Conservation (phyloP, 2,888 invertebrate species). For the Disparrhopalites patrizii region DNA sequence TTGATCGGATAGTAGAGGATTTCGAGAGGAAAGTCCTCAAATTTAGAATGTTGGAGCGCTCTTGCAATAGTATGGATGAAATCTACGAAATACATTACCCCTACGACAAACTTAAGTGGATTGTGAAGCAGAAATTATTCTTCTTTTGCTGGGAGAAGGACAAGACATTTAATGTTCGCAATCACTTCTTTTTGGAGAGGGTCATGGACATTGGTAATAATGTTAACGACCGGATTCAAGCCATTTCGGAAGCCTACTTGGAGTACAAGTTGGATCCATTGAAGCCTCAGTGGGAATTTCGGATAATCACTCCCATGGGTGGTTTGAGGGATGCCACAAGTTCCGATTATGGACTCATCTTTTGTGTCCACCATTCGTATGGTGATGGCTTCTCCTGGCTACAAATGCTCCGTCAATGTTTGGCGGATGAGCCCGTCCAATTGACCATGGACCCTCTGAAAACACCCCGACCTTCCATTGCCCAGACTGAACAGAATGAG, state of each 20-base stretch:
- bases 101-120: conserved; percentile 40
- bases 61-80: conserved; percentile 31
- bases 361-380: conserved; percentile 42
- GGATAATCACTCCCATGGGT: conserved; percentile 27
- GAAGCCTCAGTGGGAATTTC: conserved; percentile 41
- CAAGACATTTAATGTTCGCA: conserved; percentile 33
- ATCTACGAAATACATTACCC: conserved; percentile 34
- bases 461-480: conserved; percentile 18
- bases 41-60: conserved; percentile 9
- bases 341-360: conserved; percentile 15
- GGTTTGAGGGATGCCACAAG: background rate
- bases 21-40: conserved; percentile 42
- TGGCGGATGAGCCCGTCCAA: conserved; percentile 37
- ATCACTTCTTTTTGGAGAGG: conserved; percentile 39
- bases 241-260: conserved; percentile 37
- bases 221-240: conserved; percentile 34
- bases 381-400: conserved; percentile 42
- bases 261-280: conserved; percentile 32
- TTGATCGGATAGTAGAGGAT: conserved; percentile 34
- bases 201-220: conserved; percentile 30
- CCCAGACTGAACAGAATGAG: background rate
- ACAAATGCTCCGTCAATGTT: conserved; percentile 41
- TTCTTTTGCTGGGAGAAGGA: conserved; percentile 41
- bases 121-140: conserved; percentile 35
- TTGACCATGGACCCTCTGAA: conserved; percentile 38